Evolutionary conservation across 2,113 vertebrate genomes (phyloP).

Genomic region (Oryctolagus cuniculus): mOryCun1.1 NC_091442.1:39728501-39729000

Average conservation of each 20-base stretch:
- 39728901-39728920: neutral
- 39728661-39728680: neutral
- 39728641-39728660: neutral
- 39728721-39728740: neutral
- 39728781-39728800: neutral
- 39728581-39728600: neutral
- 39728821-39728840: neutral
- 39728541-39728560: neutral
- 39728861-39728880: neutral
- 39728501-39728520: neutral
- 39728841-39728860: neutral
- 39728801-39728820: neutral
- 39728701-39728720: neutral
- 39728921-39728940: conserved; percentile 26
- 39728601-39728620: neutral
- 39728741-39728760: neutral
- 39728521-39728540: neutral
- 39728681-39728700: neutral
- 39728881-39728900: conserved; percentile 2
- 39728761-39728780: conserved; percentile 30
- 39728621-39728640: neutral
- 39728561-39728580: neutral
- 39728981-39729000: conserved; percentile 22
- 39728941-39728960: neutral
- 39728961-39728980: neutral